Base-by-base conservation (phyloP, 2,113 vertebrate genomes). In the Proterorhinus semilunaris region DNA sequence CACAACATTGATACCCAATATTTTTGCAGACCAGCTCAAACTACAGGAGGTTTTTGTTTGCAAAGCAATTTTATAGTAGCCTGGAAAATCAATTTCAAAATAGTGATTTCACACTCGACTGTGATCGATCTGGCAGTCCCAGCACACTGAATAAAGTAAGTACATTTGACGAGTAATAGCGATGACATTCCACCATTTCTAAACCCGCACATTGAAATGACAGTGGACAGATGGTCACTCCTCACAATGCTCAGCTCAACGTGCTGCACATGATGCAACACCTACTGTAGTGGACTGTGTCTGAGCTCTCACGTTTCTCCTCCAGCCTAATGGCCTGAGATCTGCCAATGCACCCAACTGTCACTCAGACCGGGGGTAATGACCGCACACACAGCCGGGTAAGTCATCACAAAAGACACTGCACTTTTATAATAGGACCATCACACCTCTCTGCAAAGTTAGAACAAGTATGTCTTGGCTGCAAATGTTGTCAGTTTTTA, bases 191-290 rank as follows among this genome's bases (percentile, higher is more conserved):
- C 54, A 55, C 16, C 7, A 47, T 27, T 15, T 55, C 21, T 13
- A 50, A 78, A 13, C 72, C 66, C 65, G 65, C 49, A 69, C 62
- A 48, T 15, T 36, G 0, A 1, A 67, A 69, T 71, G 74, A 79
- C 62, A 76, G 69, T 65, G 76, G 68, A 68, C 86, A 88, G 83
- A 81, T 78, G 81, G 84, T 71, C 63, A 79, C 82, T 86, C 85
- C 73, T 78, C 74, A 80, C 70, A 48, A 51, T 66, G 27, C 21
- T 63, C 43, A 64, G 74, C 72, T 86, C 80, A 82, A 65, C 86
- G 74, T 87, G 75, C 59, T 71, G 72, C 66, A 9, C 75, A 80
- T 53, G 74, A 88, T 61, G 74, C 74, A 68, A 75, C 84, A 81
- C 66, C 65, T 44, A 42, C 55, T 36, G 55, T 21, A 61, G 54